Percentiles rank a stretch among this genome's conserved stretches.
These are phyloP conservation scores for Amblyjoppa proteus DNA, from an alignment of 2,888 invertebrate species.

Conservation along the genomic window DNA sequence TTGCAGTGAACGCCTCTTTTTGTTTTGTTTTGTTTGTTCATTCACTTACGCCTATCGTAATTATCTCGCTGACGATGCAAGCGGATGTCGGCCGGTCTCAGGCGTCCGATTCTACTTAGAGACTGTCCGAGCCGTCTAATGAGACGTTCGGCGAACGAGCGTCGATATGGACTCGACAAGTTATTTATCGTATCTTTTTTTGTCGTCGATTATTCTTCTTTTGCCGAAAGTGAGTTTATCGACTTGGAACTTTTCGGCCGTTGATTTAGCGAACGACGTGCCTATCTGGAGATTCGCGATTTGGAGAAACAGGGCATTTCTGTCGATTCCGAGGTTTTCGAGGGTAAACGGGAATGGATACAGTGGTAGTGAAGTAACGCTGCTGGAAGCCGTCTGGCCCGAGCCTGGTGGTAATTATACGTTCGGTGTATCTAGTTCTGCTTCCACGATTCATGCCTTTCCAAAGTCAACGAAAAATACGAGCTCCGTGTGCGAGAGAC, in stretches of 20 bases:
- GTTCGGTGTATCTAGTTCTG: neutral
- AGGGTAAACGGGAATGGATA: constrained; percentile 71
- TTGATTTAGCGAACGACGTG: constrained; percentile 71
- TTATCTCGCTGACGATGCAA: constrained; percentile 36
- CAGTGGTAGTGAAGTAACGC: constrained; percentile 71
- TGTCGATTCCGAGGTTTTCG: constrained; percentile 82
- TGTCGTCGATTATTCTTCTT: neutral
- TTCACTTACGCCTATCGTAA: neutral
- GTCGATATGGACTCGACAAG: constrained; percentile 13
- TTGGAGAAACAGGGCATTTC: constrained; percentile 84
- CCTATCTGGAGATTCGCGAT: constrained; percentile 82
- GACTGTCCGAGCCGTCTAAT: constrained; percentile 18
- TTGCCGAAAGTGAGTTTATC: constrained; percentile 23
- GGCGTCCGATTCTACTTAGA: constrained; percentile 5
- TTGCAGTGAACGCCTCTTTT: neutral
- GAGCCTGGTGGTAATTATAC: constrained; percentile 66
- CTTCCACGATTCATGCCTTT: constrained; percentile 56
- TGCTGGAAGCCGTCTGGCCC: constrained; percentile 84
- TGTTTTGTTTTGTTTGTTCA: constrained; percentile 10
- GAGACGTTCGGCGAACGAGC: constrained; percentile 1
- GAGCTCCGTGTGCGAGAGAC: constrained; percentile 79
- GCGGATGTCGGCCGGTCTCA: neutral
- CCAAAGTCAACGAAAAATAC: constrained; percentile 57
- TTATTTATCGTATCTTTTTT: constrained; percentile 18
- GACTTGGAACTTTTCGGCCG: constrained; percentile 65